Conservation (phyloP, 2,113 vertebrate species). For the Gila orcuttii region DNA sequence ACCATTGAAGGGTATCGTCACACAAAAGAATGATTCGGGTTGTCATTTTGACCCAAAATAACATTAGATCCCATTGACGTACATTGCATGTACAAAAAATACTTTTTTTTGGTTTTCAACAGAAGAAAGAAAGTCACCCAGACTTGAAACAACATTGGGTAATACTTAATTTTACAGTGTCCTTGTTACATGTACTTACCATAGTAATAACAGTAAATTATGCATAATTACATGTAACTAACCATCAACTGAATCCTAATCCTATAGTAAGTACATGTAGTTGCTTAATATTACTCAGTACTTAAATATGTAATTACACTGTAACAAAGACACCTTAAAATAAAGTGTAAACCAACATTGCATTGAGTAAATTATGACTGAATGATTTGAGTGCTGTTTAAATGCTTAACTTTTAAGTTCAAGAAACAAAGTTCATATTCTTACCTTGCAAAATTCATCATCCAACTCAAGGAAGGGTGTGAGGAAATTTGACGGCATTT, state of each 20-base stretch:
- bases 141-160: neutral
- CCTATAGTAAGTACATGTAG: too few relatives aligned
- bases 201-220: too few relatives aligned
- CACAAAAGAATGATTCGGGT: neutral
- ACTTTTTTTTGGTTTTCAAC: neutral
- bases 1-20: neutral
- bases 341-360: neutral
- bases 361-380: neutral
- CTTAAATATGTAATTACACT: too few relatives aligned
- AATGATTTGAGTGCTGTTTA: neutral
- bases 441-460: conserved; percentile 79
- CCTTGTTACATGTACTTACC: too few relatives aligned
- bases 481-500: conserved; percentile 78
- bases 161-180: too few relatives aligned
- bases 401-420: neutral
- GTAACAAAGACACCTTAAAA: too few relatives aligned
- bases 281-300: too few relatives aligned
- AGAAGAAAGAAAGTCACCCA: neutral
- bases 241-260: too few relatives aligned
- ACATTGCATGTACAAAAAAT: neutral
- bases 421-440: neutral
- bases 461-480: conserved; percentile 78
- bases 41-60: neutral
- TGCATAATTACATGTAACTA: too few relatives aligned
- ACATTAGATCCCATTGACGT: neutral